Conservation (phyloP, 1,140 invertebrate genomes). For the Ganaspis sp. region DNA sequence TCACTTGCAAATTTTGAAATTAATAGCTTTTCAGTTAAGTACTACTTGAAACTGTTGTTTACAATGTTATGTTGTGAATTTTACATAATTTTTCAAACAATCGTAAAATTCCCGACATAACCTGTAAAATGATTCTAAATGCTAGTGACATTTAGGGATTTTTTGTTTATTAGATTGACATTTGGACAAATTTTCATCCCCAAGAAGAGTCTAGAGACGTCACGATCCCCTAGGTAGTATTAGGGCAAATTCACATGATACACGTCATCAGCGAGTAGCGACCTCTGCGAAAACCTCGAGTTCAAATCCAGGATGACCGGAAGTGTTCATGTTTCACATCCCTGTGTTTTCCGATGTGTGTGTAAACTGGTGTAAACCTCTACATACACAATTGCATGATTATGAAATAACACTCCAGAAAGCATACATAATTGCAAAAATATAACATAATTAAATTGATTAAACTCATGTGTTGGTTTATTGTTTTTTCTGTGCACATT, state of each 20-base stretch:
- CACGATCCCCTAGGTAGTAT: too few species aligned
- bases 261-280: too few species aligned
- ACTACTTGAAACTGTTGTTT: not conserved
- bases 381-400: too few species aligned
- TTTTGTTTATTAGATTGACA: not conserved
- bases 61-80: constrained; percentile 18
- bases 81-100: constrained; percentile 15
- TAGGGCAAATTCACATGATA: too few species aligned
- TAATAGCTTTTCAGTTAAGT: not conserved
- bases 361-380: too few species aligned
- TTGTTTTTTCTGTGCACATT: constrained; percentile 13
- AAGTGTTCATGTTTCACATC: too few species aligned
- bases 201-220: too few species aligned
- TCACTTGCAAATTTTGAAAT: not conserved
- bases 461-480: not conserved
- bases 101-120: constrained; percentile 19
- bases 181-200: not conserved
- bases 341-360: too few species aligned
- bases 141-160: not conserved
- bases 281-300: too few species aligned
- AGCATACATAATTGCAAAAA: not conserved
- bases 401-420: not conserved
- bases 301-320: too few species aligned
- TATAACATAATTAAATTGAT: too few species aligned
- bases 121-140: not conserved